Evolutionary conservation across 2,113 vertebrate species (phyloP), one percentile per base, ranked within the genome.

Genomic region (Pelecanus crispus): DNA sequence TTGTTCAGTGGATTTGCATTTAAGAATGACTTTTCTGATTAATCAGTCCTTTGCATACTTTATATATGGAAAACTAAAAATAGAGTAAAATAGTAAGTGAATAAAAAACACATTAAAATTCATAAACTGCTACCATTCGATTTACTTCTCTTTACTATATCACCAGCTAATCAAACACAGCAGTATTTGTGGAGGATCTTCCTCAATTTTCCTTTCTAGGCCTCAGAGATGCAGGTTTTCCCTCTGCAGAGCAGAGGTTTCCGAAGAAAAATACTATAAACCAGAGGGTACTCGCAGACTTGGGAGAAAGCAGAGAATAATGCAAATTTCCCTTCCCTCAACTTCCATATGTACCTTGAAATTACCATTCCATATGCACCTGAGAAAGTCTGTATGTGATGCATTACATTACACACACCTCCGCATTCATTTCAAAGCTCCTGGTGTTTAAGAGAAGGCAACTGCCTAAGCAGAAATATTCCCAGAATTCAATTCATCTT

Each of bases 21-120:
- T 79, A 92, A 89, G 77, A 93, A 91, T 72, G 0, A 84, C 25
- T 93, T 88, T 78, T 78, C 77, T 63, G 68, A 92, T 82, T 87
- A 88, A 92, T 79, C 83, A 75, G 40, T 87, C 42, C 58, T 89
- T 92, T 87, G 61, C 77, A 81, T 81, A 93, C 8, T 65, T 84
- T 53, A 91, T 85, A 91, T 52, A 89, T 26, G 36, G 81, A 94
- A 94, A 96, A 88, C 12, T 66, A 77, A 92, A 96, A 88, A 86
- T 52, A 84, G 44, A 79, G 47, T 86, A 73, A 92, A 92, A 47
- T 42, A 80, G n/a, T 77, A 86, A 31, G 11, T 90, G 58, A 94
- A 95, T 94, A 92, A 95, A 96, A 96, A 47, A 0, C 50, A 92
- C 31, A 91, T 79, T 79, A 90, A 92, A 94, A 96, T 82, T 88